These are phyloP conservation scores for Chrosomus eos DNA, from an alignment of 2,797 vertebrate genomes.

Conservation along the genomic window DNA sequence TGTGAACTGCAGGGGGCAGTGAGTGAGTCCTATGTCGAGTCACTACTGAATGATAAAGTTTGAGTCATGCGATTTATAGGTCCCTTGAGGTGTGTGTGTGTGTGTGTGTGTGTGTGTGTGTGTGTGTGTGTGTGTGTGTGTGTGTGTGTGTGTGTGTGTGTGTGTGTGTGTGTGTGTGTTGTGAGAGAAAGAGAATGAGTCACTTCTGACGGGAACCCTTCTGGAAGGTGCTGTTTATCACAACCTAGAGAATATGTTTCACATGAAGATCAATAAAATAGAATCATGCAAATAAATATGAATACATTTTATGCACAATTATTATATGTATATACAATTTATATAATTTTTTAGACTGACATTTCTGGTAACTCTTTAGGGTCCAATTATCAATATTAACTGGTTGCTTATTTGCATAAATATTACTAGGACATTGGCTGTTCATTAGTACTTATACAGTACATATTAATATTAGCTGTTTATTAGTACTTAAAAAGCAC, in stretches of 20 bases:
- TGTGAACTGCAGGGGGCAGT: constrained; percentile 54
- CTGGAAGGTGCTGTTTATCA: constrained; percentile 22
- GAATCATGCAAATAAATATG: background rate
- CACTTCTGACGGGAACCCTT: constrained; percentile 38
- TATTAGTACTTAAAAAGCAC: no score
- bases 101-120: constrained; percentile 7
- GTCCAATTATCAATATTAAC: no score
- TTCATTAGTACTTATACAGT: no score
- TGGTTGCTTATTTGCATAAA: no score
- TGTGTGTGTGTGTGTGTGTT: constrained; percentile 7
- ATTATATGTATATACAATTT: no score
- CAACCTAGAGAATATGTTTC: background rate
- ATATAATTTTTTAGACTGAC: background rate
- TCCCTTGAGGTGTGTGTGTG: constrained; percentile 24
- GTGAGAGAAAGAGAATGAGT: constrained; percentile 33
- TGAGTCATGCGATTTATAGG: constrained; percentile 53
- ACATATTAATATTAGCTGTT: no score
- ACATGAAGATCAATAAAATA: background rate
- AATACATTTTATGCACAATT: background rate
- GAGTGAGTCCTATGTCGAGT: background rate
- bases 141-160: constrained; percentile 20
- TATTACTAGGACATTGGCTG: no score
- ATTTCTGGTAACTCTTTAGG: no score
- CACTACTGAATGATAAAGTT: constrained; percentile 55
- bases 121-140: constrained; percentile 20